A percentile compares a stretch with the other conserved stretches of the same genome.
Conservation (phyloP, 2,888 invertebrate genomes). For the Ectemnius cavifrons region DNA sequence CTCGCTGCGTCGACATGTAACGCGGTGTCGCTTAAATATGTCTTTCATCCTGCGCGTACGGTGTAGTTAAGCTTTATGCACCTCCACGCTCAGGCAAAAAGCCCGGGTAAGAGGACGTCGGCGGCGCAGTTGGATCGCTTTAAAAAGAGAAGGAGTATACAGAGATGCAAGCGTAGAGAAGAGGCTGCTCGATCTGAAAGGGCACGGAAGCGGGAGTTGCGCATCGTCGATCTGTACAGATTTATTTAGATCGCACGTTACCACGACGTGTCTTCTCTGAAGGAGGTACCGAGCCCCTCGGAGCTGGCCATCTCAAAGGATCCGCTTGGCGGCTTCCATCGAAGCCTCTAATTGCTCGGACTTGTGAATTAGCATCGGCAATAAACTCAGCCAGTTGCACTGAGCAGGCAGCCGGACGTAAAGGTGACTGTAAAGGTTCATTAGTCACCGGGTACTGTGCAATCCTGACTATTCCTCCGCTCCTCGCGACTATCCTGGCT, state of each 20-base stretch:
- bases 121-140: not conserved
- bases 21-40: slow-evolving; percentile 7
- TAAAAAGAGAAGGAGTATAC: too few species aligned
- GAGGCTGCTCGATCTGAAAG: not conserved
- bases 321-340: slow-evolving; percentile 46
- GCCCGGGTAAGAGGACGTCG: not conserved
- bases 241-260: slow-evolving; percentile 20
- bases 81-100: not conserved
- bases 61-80: slow-evolving; percentile 3
- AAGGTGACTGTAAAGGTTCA: slow-evolving; percentile 75
- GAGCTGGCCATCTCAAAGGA: slow-evolving; percentile 39
- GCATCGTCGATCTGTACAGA: slow-evolving; percentile 5
- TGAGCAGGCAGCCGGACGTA: slow-evolving; percentile 65
- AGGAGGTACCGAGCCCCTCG: slow-evolving; percentile 27
- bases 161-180: not conserved
- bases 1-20: not conserved
- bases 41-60: not conserved
- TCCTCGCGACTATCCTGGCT: slow-evolving; percentile 44
- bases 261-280: slow-evolving; percentile 13
- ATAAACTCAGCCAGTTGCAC: slow-evolving; percentile 67
- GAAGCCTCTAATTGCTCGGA: slow-evolving; percentile 70
- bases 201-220: not conserved
- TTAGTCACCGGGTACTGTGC: slow-evolving; percentile 72
- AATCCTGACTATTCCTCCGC: slow-evolving; percentile 60
- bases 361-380: slow-evolving; percentile 74